Evolutionary conservation across 2,113 vertebrate species (phyloP).

Genomic region (Ascaphus truei): DNA sequence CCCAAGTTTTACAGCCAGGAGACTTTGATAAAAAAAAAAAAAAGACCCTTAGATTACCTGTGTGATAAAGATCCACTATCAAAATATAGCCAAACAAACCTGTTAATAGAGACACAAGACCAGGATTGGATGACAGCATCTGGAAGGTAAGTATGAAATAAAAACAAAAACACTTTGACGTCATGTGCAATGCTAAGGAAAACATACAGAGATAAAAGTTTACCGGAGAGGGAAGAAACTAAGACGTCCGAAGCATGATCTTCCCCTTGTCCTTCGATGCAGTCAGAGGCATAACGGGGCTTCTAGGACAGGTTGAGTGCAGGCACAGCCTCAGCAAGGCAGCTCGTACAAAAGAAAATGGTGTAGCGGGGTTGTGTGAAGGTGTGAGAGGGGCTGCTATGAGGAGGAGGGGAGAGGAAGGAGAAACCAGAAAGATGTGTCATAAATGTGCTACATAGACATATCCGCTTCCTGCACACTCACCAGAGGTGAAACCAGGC

Average conservation of each 20-base stretch:
- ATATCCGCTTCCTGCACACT: slow-evolving; percentile 31
- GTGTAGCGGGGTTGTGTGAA: neutral
- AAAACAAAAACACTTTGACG: too few species aligned
- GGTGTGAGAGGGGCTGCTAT: slow-evolving; percentile 13
- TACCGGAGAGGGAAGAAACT: neutral
- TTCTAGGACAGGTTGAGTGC: neutral
- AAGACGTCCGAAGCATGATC: neutral
- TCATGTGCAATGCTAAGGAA: too few species aligned
- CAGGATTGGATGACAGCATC: too few species aligned
- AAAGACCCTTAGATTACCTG: too few species aligned
- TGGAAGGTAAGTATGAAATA: too few species aligned
- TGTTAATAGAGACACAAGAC: too few species aligned
- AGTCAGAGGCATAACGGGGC: neutral
- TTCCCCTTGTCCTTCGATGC: neutral
- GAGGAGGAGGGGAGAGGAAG: slow-evolving; percentile 12
- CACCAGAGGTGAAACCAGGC: neutral
- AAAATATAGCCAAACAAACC: too few species aligned
- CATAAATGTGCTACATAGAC: slow-evolving; percentile 12
- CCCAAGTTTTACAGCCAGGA: too few species aligned
- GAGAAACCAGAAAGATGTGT: slow-evolving; percentile 21
- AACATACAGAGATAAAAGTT: neutral
- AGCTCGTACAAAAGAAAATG: neutral
- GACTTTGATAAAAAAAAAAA: too few species aligned
- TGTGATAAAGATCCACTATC: too few species aligned
- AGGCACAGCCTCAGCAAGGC: neutral